Evolutionary conservation across 92 coral and sea anemone species (phyloP).

Genomic region (Porites cylindrica): DNA sequence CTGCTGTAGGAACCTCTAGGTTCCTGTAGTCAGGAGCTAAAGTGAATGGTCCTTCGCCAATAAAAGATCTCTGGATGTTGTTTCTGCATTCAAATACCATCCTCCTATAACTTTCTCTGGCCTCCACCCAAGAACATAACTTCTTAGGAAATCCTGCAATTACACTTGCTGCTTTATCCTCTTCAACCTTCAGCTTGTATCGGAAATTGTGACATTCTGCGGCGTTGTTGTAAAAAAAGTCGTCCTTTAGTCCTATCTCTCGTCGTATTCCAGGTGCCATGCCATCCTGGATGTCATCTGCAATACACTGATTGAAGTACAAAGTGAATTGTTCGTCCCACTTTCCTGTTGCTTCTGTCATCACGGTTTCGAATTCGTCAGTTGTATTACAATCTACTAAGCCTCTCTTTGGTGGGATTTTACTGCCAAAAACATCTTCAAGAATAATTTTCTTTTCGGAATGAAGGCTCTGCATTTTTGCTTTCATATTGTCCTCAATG

Average conservation of each 20-base stretch:
- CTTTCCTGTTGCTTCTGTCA: slow-evolving; percentile 21
- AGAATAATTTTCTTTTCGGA: slow-evolving; percentile 20
- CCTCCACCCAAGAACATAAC: slow-evolving; percentile 40
- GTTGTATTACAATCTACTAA: slow-evolving; percentile 42
- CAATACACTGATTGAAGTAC: slow-evolving; percentile 32
- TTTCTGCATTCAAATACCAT: slow-evolving; percentile 28
- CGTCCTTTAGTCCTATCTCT: slow-evolving; percentile 48
- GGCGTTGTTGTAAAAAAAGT: slow-evolving; percentile 53
- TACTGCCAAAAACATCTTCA: slow-evolving; percentile 43
- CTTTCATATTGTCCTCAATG: slow-evolving; percentile 21
- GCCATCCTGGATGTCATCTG: slow-evolving; percentile 44
- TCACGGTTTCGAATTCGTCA: slow-evolving; percentile 30
- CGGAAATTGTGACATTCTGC: slow-evolving; percentile 43
- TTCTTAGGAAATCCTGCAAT: slow-evolving; percentile 17
- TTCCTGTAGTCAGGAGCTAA: slow-evolving; percentile 34
- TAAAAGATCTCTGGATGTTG: slow-evolving; percentile 39
- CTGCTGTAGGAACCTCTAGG: slow-evolving; percentile 20
- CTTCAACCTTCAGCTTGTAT: slow-evolving; percentile 43
- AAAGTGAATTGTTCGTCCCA: slow-evolving; percentile 33
- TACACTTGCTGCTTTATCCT: slow-evolving; percentile 26
- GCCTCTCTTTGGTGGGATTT: slow-evolving; percentile 31
- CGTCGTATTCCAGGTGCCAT: slow-evolving; percentile 46
- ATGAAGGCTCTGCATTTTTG: slow-evolving; percentile 30
- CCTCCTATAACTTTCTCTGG: slow-evolving; percentile 40
- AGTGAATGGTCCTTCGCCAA: slow-evolving; percentile 38